These are phyloP conservation scores for Pachyseris speciosa DNA, from an alignment of 64 coral and sea anemone species.

Conservation along the genomic window DNA sequence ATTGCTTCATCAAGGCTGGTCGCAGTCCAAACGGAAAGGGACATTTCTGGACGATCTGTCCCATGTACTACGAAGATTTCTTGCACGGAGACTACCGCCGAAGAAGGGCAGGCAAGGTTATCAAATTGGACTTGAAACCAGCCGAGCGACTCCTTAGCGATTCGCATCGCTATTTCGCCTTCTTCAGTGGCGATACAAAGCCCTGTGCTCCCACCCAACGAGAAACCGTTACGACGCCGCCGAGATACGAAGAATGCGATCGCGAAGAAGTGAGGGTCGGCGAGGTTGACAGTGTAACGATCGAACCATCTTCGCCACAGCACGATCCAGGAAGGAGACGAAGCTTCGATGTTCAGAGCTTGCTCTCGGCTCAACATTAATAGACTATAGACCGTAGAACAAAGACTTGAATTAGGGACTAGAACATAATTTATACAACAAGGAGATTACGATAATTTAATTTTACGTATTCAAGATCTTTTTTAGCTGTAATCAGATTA, in stretches of 20 bases:
- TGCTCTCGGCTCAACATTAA: slow-evolving; percentile 11
- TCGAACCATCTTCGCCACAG: slow-evolving; percentile 1
- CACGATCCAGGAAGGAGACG: slow-evolving; percentile 4
- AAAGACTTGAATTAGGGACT: slow-evolving; percentile 29
- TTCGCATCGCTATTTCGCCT: slow-evolving; percentile 30
- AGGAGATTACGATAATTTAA: slow-evolving; percentile 50
- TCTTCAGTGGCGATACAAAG: slow-evolving; percentile 21
- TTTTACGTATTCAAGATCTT: slow-evolving; percentile 18
- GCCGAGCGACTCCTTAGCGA: slow-evolving; percentile 20
- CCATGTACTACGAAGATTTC: slow-evolving; percentile 45
- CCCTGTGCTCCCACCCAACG: background rate
- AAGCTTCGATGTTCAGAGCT: slow-evolving; percentile 42
- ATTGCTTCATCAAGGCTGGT: slow-evolving; percentile 67
- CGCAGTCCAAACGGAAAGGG: slow-evolving; percentile 65
- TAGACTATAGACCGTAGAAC: background rate
- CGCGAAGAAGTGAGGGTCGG: background rate
- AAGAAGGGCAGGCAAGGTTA: slow-evolving; percentile 20
- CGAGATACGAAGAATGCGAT: slow-evolving; percentile 29
- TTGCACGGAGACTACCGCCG: slow-evolving; percentile 42
- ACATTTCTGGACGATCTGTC: slow-evolving; percentile 64
- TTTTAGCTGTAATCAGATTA: background rate
- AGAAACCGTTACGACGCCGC: background rate
- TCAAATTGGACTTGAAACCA: slow-evolving; percentile 39
- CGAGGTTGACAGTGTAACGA: background rate
- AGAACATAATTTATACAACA: slow-evolving; percentile 55